phyloP scores from a whole-genome alignment of 2,888 invertebrate species.

The Andrena haemorrhoa region DNA sequence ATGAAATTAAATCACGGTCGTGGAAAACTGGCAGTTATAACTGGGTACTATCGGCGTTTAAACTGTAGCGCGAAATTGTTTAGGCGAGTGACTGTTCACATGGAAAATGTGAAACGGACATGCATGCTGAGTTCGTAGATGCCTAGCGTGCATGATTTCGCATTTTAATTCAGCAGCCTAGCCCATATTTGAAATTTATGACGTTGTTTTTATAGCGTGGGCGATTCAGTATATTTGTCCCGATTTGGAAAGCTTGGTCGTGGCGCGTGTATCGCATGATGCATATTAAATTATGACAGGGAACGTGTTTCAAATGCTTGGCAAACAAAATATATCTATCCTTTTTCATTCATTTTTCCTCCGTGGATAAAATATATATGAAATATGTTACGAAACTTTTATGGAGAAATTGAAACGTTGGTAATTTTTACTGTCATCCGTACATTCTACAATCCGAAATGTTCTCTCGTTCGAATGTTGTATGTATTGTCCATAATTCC shows the following conservation, averaged over 20 bases:
- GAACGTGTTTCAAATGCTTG: conserved; percentile 13
- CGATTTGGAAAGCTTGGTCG: conserved; percentile 27
- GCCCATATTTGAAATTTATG: conserved; percentile 42
- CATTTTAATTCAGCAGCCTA: conserved; percentile 46
- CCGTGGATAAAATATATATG: no score
- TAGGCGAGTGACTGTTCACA: not conserved
- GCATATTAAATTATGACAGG: not conserved
- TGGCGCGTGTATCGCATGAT: not conserved
- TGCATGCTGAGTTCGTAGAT: conserved; percentile 1
- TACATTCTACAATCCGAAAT: no score
- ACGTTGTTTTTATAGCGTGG: conserved; percentile 40
- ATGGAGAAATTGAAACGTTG: no score
- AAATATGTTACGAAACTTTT: no score
- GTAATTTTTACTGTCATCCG: no score
- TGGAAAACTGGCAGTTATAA: no score
- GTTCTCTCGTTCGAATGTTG: no score
- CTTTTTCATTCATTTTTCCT: no score
- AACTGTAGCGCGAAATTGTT: not conserved
- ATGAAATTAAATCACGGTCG: no score
- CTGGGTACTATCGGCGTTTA: not conserved
- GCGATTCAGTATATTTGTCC: conserved; percentile 14
- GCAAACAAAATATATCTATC: not conserved
- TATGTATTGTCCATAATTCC: no score
- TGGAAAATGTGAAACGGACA: not conserved
- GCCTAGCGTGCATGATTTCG: conserved; percentile 8